Percentiles rank a stretch among this genome's conserved stretches.
These are phyloP conservation scores for Haplochromis burtoni DNA, from an alignment of 2,113 vertebrate genomes.

Conservation along the genomic window DNA sequence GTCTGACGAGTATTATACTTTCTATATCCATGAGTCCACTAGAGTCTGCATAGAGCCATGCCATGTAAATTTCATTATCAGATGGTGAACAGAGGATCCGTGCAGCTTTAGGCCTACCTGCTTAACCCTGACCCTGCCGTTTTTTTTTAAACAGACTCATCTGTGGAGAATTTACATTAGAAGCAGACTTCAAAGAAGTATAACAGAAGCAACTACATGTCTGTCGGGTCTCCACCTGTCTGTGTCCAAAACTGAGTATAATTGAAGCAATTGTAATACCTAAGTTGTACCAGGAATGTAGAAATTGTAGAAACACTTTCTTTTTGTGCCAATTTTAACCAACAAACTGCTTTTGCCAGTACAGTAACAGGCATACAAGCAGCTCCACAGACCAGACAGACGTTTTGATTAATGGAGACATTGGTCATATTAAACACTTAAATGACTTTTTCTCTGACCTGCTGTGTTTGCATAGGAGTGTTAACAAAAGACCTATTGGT, in stretches of 20 bases:
- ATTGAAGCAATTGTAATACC: fast-evolving
- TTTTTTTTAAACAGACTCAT: background rate
- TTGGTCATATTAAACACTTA: background rate
- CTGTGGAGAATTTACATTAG: background rate
- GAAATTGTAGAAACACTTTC: background rate
- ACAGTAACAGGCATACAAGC: background rate
- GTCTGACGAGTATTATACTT: background rate
- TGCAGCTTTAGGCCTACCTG: background rate
- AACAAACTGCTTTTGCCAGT: background rate
- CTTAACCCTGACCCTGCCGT: background rate
- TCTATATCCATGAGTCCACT: background rate
- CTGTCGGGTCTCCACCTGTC: background rate
- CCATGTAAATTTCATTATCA: background rate
- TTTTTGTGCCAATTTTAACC: background rate
- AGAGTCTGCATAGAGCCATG: background rate
- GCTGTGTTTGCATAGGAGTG: constrained; percentile 36
- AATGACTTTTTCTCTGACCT: constrained; percentile 26
- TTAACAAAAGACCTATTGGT: constrained; percentile 38
- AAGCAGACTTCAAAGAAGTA: background rate
- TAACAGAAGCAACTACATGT: background rate
- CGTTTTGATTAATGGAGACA: background rate
- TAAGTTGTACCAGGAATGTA: background rate
- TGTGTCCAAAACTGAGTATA: background rate
- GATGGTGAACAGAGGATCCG: background rate
- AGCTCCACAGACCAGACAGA: background rate